phyloP scores from a whole-genome alignment of 2,797 vertebrate species.

The Hyperoplus lanceolatus region DNA sequence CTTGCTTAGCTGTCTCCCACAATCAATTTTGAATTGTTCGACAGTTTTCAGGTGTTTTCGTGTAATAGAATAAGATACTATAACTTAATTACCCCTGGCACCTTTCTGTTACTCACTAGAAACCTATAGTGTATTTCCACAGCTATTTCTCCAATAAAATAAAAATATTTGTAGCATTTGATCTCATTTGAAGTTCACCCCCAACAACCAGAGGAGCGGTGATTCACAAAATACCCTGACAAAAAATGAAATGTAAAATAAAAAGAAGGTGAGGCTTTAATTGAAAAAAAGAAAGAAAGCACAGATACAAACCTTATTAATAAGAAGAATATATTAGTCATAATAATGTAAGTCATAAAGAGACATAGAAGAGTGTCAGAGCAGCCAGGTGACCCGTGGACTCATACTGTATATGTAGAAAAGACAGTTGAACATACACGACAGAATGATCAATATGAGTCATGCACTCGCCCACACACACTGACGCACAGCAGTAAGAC shows the following conservation, averaged over 20 bases:
- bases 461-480: slow-evolving; percentile 12
- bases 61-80: slow-evolving; percentile 1
- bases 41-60: not conserved
- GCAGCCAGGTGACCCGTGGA: slow-evolving; percentile 59
- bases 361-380: slow-evolving; percentile 53
- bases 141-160: slow-evolving; percentile 34
- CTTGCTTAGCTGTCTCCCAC: not conserved
- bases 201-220: slow-evolving; percentile 6
- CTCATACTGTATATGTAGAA: slow-evolving; percentile 38
- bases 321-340: slow-evolving; percentile 62
- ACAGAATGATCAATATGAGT: slow-evolving; percentile 16
- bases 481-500: slow-evolving; percentile 3
- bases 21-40: not conserved
- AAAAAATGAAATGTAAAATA: slow-evolving; percentile 31
- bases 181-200: slow-evolving; percentile 11
- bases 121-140: slow-evolving; percentile 51
- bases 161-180: slow-evolving; percentile 16
- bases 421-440: slow-evolving; percentile 24
- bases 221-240: slow-evolving; percentile 8
- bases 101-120: slow-evolving; percentile 8
- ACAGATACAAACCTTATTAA: slow-evolving; percentile 56
- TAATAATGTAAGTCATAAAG: slow-evolving; percentile 58
- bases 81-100: slow-evolving; percentile 5
- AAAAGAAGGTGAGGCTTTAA: slow-evolving; percentile 31
- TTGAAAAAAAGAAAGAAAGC: slow-evolving; percentile 41